Conservation (phyloP, 2,113 vertebrate genomes). For the Xyliphius kryptos region DNA sequence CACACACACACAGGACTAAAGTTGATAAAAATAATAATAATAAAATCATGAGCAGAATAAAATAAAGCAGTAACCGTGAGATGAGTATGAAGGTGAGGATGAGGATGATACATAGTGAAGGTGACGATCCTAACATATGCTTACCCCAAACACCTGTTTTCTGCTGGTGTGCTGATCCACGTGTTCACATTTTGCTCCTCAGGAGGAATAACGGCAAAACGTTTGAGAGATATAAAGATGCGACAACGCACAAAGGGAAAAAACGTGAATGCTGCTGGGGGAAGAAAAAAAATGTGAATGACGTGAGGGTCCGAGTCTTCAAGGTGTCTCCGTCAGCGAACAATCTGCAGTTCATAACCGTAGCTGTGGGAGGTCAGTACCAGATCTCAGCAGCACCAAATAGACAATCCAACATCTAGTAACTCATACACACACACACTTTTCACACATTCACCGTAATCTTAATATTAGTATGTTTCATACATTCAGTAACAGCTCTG, state of each 20-base stretch:
- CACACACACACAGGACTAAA: too few species aligned
- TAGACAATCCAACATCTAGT: too few species aligned
- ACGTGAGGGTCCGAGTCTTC: constrained; percentile 34
- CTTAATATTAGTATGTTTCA: too few species aligned
- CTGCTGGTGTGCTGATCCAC: constrained; percentile 61
- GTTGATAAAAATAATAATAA: too few species aligned
- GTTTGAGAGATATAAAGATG: constrained; percentile 59
- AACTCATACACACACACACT: too few species aligned
- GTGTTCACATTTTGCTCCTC: constrained; percentile 61
- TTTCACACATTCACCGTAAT: too few species aligned
- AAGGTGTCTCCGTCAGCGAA: too few species aligned
- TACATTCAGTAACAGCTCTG: too few species aligned
- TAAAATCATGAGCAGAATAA: constrained; percentile 50
- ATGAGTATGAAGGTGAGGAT: too few species aligned
- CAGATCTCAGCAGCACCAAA: too few species aligned
- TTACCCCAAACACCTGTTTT: constrained; percentile 69
- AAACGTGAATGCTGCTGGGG: constrained; percentile 41
- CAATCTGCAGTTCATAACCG: too few species aligned
- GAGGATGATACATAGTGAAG: constrained; percentile 35
- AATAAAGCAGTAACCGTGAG: constrained; percentile 40
- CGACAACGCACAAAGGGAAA: constrained; percentile 52
- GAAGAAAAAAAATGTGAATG: constrained; percentile 46
- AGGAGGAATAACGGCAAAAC: constrained; percentile 60
- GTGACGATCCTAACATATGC: constrained; percentile 67
- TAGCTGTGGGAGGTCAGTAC: too few species aligned